phyloP scores from a whole-genome alignment of 1,140 invertebrate species.

The Trichonephila clavata region DNA sequence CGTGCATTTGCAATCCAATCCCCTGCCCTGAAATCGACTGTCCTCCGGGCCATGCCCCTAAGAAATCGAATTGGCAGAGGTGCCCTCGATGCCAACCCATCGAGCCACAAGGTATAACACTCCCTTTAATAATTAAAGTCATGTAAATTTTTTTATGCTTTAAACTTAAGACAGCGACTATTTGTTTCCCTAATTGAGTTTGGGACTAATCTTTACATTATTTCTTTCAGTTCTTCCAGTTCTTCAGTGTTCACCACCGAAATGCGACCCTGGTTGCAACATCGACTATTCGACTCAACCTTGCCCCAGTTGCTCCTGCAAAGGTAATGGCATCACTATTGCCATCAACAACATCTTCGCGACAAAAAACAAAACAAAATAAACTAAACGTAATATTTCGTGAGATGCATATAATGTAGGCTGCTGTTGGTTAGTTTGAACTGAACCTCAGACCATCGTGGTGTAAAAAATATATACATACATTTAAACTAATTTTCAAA shows the following conservation, averaged over 20 bases:
- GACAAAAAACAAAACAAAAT: too few species aligned
- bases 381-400: too few species aligned
- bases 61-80: not conserved
- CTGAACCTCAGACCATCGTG: too few species aligned
- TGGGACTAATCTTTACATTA: not conserved
- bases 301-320: conserved; percentile 47
- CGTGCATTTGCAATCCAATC: conserved; percentile 38
- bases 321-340: not conserved
- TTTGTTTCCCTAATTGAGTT: too few species aligned
- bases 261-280: conserved; percentile 47
- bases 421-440: too few species aligned
- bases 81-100: not conserved
- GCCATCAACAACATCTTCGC: too few species aligned
- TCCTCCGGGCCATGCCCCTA: not conserved
- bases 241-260: conserved; percentile 38
- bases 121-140: not conserved
- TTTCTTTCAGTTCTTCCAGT: not conserved
- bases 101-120: not conserved
- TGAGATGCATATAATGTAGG: too few species aligned
- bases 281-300: conserved; percentile 36
- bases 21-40: not conserved
- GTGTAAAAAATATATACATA: too few species aligned
- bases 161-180: too few species aligned
- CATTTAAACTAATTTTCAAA: too few species aligned
- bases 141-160: too few species aligned